Percentiles rank a stretch among this genome's conserved stretches.
phyloP scores from a whole-genome alignment of 2,113 vertebrate genomes.

The Siniperca chuatsi region DNA sequence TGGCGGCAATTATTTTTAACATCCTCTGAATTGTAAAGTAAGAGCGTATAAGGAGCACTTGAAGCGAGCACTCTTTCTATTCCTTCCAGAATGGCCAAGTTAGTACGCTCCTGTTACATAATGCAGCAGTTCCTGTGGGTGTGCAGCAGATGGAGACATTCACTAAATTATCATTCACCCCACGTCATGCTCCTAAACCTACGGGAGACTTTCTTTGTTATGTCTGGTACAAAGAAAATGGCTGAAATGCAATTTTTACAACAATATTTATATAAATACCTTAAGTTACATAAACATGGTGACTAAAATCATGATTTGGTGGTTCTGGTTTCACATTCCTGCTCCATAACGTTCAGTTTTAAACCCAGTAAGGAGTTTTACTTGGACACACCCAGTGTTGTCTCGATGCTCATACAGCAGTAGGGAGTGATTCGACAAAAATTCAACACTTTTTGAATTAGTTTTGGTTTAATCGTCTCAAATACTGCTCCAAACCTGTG shows the following conservation, averaged over 20 bases:
- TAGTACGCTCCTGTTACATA: conserved; percentile 29
- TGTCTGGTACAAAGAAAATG: conserved; percentile 61
- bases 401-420: conserved; percentile 1
- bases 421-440: not conserved
- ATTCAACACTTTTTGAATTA: not conserved
- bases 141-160: conserved; percentile 79
- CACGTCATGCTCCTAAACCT: conserved; percentile 4
- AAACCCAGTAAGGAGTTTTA: not conserved
- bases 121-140: conserved; percentile 39
- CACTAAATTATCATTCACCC: conserved; percentile 46
- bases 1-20: not conserved
- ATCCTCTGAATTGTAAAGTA: not conserved
- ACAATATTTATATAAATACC: not conserved
- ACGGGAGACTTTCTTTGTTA: conserved; percentile 69
- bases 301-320: not conserved
- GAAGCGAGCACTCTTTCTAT: not conserved
- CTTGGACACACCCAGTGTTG: conserved; percentile 65
- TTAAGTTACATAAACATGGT: rapidly evolving
- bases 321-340: not conserved
- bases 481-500: not conserved
- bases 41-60: not conserved
- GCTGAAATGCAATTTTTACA: conserved; percentile 1
- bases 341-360: not conserved
- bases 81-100: not conserved
- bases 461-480: not conserved